Evolutionary conservation across 2,797 vertebrate species (phyloP), one percentile per base, ranked within the genome.

Genomic region (Leptoclinus maculatus): DNA sequence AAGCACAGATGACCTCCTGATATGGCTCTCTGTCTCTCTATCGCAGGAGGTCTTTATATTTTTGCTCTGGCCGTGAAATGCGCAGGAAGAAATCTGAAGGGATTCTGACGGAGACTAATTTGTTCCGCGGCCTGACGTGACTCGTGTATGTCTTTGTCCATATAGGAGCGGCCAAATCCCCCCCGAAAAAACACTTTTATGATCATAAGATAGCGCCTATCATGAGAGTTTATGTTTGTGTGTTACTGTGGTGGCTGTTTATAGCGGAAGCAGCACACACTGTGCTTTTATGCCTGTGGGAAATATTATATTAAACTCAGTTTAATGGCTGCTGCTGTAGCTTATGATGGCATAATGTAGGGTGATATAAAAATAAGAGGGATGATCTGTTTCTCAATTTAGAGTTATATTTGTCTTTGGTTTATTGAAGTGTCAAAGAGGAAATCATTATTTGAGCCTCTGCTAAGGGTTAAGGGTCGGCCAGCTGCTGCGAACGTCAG

Each of bases 1-100:
- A 92, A 93, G 91, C 87, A 85, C 87, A 89, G 89, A 94, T 94
- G 92, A 95, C 91, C 92, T 92, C 88, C 78, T 64, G 91, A 93
- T 93, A 91, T 5, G 74, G 56, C 90, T 73, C 79, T 84, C 79
- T 87, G 83, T 88, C 87, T 83, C 84, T 87, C 79, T 82, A 82
- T 91, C 78, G 36, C 85, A 79, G 71, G 78, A 85, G 74, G 81
- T 80, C 82, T 82, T 86, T 85, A 65, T 80, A 80, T 78, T 62
- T 77, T 79, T 32, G 32, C 71, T 68, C 51, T 27, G 65, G 70
- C 79, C 62, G 56, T 80, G 65, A 90, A 90, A 90, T 89, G 78
- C 68, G 66, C 83, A 85, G 81, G 89, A 86, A 87, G 83, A 81
- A 79, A 86, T 87, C 81, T 86, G 82, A 87, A 84, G 80, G 85